Conservation (phyloP, 2,797 vertebrate species). For the Pantherophis alleghaniensis region DNA sequence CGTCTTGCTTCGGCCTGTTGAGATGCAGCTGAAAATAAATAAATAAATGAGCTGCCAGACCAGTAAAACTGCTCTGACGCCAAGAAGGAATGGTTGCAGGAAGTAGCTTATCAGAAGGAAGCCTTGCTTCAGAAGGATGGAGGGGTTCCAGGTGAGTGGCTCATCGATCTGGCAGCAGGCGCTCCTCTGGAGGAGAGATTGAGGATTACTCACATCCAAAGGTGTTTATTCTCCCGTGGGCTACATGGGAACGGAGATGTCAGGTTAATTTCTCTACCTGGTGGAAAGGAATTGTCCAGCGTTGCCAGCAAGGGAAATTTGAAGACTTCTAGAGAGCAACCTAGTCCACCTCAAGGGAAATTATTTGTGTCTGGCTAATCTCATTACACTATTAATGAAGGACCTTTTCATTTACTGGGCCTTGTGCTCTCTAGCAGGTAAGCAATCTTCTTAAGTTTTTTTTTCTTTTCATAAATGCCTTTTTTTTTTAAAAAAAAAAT, state of each 20-base stretch:
- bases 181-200: background rate
- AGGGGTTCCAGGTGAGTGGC: conserved; percentile 26
- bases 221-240: background rate
- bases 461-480: background rate
- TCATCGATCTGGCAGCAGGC: background rate
- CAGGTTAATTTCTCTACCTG: background rate
- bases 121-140: conserved; percentile 36
- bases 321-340: background rate
- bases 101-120: conserved; percentile 45
- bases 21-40: background rate
- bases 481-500: background rate
- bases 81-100: conserved; percentile 46
- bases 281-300: background rate
- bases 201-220: conserved; percentile 12
- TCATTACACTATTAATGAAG: conserved; percentile 54
- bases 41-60: background rate
- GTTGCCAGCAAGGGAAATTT: background rate
- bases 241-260: background rate
- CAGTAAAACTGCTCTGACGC: conserved; percentile 43
- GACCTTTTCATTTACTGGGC: conserved; percentile 29
- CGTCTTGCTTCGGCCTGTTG: background rate
- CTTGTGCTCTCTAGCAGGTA: conserved; percentile 47
- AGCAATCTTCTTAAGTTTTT: conserved; percentile 23
- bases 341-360: background rate
- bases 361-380: background rate